Evolutionary conservation across 2,888 invertebrate species (phyloP).

Genomic region (Ichneumoninae sp.): DNA sequence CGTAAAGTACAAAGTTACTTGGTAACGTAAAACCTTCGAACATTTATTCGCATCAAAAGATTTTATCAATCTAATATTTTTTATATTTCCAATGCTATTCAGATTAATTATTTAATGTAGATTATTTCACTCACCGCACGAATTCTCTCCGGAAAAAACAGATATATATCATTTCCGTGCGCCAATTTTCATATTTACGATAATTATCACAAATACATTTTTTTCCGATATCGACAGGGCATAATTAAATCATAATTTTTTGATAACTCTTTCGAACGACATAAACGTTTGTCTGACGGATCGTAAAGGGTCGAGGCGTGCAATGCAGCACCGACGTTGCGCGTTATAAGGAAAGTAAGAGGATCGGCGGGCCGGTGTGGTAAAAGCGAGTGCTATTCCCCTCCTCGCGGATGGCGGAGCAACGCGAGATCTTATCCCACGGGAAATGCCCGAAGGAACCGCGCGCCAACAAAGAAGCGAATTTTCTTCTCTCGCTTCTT

Average conservation of each 20-base stretch:
- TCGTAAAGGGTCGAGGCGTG: neutral
- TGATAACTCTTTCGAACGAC: neutral
- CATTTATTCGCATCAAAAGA: too few relatives aligned
- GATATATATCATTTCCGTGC: too few relatives aligned
- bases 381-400: slow-evolving; percentile 8
- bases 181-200: too few relatives aligned
- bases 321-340: neutral
- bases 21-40: too few relatives aligned
- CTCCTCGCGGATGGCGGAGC: slow-evolving; percentile 4
- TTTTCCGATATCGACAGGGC: too few relatives aligned
- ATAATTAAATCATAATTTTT: neutral
- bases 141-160: too few relatives aligned
- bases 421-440: slow-evolving; percentile 63
- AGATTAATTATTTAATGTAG: neutral
- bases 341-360: neutral
- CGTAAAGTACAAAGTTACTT: too few relatives aligned
- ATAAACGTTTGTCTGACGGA: neutral
- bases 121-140: neutral
- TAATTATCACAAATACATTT: too few relatives aligned
- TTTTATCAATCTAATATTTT: too few relatives aligned
- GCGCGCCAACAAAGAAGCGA: slow-evolving; percentile 37
- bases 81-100: too few relatives aligned
- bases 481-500: slow-evolving; percentile 50
- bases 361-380: neutral
- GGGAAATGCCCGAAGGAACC: slow-evolving; percentile 70